These are phyloP conservation scores for Sigmodon hispidus DNA, from an alignment of 2,113 vertebrate genomes.

Conservation along the genomic window DNA sequence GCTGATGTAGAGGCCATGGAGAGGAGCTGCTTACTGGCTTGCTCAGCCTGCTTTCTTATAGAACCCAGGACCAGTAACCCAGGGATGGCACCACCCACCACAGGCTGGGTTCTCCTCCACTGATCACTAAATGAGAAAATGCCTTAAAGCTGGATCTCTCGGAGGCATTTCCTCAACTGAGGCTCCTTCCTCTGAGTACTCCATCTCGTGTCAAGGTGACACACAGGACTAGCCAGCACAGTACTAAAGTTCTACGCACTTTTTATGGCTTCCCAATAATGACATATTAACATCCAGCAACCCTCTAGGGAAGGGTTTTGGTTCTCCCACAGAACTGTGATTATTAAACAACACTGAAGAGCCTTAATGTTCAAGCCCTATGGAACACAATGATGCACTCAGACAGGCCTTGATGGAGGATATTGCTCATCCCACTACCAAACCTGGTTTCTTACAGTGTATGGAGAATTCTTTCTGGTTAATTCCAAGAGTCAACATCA, in stretches of 20 bases:
- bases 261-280: background rate
- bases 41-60: too few relatives aligned
- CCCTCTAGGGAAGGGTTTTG: conserved; percentile 2
- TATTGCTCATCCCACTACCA: background rate
- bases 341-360: conserved; percentile 25
- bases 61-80: too few relatives aligned
- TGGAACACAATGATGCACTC: background rate
- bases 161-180: too few relatives aligned
- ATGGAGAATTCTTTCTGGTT: background rate
- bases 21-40: background rate
- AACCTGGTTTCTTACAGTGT: background rate
- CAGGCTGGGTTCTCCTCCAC: too few relatives aligned
- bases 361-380: background rate
- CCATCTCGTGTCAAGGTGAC: too few relatives aligned
- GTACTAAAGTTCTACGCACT: background rate
- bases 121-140: background rate
- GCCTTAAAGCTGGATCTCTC: too few relatives aligned
- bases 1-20: background rate
- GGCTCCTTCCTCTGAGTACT: too few relatives aligned
- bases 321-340: background rate
- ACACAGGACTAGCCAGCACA: too few relatives aligned
- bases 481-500: background rate
- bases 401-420: background rate
- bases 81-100: too few relatives aligned
- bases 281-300: background rate